Evolutionary conservation across 2,888 invertebrate species (phyloP).

Genomic region (Erebia aethiops): DNA sequence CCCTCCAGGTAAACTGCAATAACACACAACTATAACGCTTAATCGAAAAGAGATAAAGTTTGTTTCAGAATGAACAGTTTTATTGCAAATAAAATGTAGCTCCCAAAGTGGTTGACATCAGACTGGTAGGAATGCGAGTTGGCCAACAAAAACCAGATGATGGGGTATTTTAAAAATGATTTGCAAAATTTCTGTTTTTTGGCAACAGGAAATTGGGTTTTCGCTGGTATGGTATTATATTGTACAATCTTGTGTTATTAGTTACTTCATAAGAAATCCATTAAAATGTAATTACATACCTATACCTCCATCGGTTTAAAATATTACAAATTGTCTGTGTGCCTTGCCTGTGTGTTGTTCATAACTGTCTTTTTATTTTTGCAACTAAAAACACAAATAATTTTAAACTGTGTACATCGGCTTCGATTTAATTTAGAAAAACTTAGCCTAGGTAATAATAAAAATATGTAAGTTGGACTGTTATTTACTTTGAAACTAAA

Average conservation of each 20-base stretch:
- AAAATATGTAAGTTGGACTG: no score
- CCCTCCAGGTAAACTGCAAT: constrained; percentile 5
- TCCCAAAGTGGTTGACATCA: constrained; percentile 17
- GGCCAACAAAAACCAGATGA: constrained; percentile 35
- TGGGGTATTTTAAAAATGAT: constrained; percentile 23
- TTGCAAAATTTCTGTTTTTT: constrained; percentile 26
- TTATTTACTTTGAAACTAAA: no score
- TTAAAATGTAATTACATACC: not conserved
- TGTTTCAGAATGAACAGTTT: not conserved
- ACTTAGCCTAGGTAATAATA: no score
- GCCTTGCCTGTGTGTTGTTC: no score
- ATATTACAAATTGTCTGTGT: no score
- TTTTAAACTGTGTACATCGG: no score
- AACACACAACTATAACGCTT: constrained; percentile 6
- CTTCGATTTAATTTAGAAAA: no score
- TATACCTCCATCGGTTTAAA: no score
- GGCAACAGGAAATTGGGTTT: constrained; percentile 8
- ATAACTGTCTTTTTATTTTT: no score
- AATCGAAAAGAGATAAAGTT: not conserved
- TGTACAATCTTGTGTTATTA: not conserved
- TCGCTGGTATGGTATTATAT: not conserved
- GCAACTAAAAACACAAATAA: no score
- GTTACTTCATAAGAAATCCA: not conserved
- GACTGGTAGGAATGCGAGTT: constrained; percentile 30
- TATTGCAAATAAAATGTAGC: not conserved